These are phyloP conservation scores for Gulo gulo DNA, from an alignment of 2,113 vertebrate genomes.

Conservation along the genomic window DNA sequence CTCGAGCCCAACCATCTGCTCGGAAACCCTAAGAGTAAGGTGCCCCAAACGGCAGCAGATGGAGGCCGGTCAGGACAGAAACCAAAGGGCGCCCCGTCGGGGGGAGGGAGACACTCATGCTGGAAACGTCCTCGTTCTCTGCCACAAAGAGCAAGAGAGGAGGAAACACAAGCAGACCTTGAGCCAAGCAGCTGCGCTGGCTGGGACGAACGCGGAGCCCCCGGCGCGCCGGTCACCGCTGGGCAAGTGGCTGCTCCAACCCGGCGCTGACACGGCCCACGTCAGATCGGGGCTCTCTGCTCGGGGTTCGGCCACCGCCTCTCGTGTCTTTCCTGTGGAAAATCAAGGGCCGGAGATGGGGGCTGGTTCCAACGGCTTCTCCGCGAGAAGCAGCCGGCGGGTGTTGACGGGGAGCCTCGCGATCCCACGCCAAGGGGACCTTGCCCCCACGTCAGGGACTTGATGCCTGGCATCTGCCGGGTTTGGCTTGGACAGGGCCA, in stretches of 20 bases:
- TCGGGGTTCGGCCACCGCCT: not conserved
- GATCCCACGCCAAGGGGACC: constrained; percentile 36
- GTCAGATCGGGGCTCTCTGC: not conserved
- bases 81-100: not conserved
- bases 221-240: accelerated
- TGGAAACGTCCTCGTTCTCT: not conserved
- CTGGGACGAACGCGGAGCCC: not conserved
- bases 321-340: not conserved
- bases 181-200: not conserved
- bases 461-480: constrained; percentile 71
- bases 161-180: not conserved
- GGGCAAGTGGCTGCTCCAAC: accelerated
- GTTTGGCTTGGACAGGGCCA: constrained; percentile 77
- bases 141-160: not conserved
- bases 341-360: constrained; percentile 49
- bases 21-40: not conserved
- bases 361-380: constrained; percentile 64
- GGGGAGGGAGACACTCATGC: not conserved
- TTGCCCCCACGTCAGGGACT: constrained; percentile 65
- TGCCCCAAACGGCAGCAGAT: constrained; percentile 32
- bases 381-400: not conserved
- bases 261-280: accelerated
- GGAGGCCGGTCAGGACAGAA: not conserved
- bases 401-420: accelerated
- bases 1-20: constrained; percentile 50